Evolutionary conservation across 2,888 invertebrate genomes (phyloP).

Genomic region (Protonemura montana): DNA sequence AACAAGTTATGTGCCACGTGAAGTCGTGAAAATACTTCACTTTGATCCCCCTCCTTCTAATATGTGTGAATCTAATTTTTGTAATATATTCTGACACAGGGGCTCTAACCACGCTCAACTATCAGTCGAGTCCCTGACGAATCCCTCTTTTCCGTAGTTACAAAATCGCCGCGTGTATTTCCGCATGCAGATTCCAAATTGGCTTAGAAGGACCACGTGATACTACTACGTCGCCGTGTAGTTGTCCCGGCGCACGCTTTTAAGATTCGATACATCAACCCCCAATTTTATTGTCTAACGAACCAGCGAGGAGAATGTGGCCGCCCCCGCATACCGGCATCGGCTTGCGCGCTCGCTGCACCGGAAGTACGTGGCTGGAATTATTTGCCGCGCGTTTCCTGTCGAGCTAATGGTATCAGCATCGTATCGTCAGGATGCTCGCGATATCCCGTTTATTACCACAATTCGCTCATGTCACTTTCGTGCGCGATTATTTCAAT

Average conservation of each 20-base stretch:
- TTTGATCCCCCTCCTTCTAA: no score
- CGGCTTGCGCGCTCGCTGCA: background rate
- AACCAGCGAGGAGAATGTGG: conserved; percentile 42
- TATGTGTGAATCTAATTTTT: no score
- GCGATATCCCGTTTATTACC: background rate
- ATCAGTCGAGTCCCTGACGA: background rate
- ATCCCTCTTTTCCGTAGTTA: background rate
- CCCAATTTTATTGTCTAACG: conserved; percentile 47
- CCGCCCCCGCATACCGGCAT: background rate
- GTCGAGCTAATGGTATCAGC: background rate
- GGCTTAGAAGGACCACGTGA: background rate
- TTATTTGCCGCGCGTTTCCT: conserved; percentile 25
- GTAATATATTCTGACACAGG: no score
- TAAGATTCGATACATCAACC: conserved; percentile 47
- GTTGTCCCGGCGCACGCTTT: background rate
- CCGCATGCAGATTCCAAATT: background rate
- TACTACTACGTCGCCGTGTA: background rate
- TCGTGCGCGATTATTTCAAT: background rate
- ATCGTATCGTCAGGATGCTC: background rate
- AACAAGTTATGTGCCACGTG: no score
- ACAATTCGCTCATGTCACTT: background rate
- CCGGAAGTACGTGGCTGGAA: conserved; percentile 43
- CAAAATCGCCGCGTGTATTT: background rate
- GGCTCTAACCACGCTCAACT: no score
- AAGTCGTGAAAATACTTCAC: no score